Percentiles rank a stretch among this genome's conserved stretches.
These are phyloP conservation scores for Acanthosoma haemorrhoidale DNA, from an alignment of 2,888 invertebrate genomes.

Conservation along the genomic window DNA sequence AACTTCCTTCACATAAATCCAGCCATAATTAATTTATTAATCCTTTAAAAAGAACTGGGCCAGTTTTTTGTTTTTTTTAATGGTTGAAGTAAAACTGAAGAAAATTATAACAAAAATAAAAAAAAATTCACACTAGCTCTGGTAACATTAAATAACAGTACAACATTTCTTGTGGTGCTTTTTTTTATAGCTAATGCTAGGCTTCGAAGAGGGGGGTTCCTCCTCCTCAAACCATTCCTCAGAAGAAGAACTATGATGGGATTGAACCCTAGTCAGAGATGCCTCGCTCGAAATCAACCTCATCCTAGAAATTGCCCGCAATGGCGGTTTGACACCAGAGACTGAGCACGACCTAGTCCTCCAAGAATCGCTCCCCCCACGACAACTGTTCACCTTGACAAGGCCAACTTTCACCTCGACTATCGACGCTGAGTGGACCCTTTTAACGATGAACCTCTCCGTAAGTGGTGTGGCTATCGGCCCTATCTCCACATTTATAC, in stretches of 20 bases:
- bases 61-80: too few species aligned
- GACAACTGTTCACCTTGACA: slow-evolving; percentile 36
- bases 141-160: not conserved
- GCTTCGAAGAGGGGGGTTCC: not conserved
- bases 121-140: too few species aligned
- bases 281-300: slow-evolving; percentile 43
- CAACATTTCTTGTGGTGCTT: slow-evolving; percentile 18
- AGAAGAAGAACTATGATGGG: slow-evolving; percentile 50
- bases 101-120: too few species aligned
- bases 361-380: slow-evolving; percentile 36
- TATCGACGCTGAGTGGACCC: slow-evolving; percentile 42
- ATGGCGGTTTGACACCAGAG: slow-evolving; percentile 33
- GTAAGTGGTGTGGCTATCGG: slow-evolving; percentile 28
- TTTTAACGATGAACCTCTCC: slow-evolving; percentile 40
- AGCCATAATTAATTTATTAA: too few species aligned
- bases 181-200: slow-evolving; percentile 6
- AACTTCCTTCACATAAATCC: too few species aligned
- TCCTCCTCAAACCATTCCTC: slow-evolving; percentile 51
- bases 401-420: slow-evolving; percentile 41
- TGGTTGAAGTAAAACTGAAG: too few species aligned
- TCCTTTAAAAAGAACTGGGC: too few species aligned
- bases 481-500: not conserved
- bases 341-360: slow-evolving; percentile 40
- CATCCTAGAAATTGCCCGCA: slow-evolving; percentile 42
- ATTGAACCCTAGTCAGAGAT: slow-evolving; percentile 46